A percentile compares a stretch with the other conserved stretches of the same genome.
Conservation (phyloP, 2,888 invertebrate species). For the Agelastica alni region DNA sequence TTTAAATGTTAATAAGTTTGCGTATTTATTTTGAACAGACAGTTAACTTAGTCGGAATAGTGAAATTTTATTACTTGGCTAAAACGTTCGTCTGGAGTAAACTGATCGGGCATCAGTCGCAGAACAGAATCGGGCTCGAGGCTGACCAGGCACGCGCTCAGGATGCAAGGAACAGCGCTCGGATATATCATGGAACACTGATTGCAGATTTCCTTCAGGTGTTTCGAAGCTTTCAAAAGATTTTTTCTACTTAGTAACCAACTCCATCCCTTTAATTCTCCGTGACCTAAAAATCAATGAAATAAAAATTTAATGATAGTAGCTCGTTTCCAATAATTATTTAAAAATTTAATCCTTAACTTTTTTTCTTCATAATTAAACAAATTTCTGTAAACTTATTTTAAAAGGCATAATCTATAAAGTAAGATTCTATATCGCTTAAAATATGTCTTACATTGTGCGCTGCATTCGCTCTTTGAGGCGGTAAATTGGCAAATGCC, state of each 20-base stretch:
- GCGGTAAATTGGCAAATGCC: no score
- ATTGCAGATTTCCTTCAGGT: constrained; percentile 87
- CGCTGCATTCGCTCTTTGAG: no score
- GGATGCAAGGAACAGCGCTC: constrained; percentile 83
- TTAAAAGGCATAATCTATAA: no score
- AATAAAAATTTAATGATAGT: background rate
- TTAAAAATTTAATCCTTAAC: no score
- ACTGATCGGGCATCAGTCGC: constrained; percentile 91
- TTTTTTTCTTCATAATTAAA: no score
- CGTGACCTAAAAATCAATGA: constrained; percentile 76
- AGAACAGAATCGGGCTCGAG: constrained; percentile 64
- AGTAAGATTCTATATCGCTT: no score
- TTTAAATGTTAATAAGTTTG: no score
- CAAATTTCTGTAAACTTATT: no score
- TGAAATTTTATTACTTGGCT: constrained; percentile 59
- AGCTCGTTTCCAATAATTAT: no score
- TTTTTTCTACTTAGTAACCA: constrained; percentile 91
- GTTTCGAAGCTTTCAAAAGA: constrained; percentile 82
- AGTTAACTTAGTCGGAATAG: no score
- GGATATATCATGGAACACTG: constrained; percentile 85
- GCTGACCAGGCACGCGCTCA: constrained; percentile 97
- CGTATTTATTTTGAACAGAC: no score
- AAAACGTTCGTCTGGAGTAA: constrained; percentile 90
- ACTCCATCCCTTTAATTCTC: constrained; percentile 97
- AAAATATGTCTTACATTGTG: no score